Evolutionary conservation across 2,888 invertebrate species (phyloP), one percentile per base, ranked within the genome.

Genomic region (Acanthosepion lycidas): DNA sequence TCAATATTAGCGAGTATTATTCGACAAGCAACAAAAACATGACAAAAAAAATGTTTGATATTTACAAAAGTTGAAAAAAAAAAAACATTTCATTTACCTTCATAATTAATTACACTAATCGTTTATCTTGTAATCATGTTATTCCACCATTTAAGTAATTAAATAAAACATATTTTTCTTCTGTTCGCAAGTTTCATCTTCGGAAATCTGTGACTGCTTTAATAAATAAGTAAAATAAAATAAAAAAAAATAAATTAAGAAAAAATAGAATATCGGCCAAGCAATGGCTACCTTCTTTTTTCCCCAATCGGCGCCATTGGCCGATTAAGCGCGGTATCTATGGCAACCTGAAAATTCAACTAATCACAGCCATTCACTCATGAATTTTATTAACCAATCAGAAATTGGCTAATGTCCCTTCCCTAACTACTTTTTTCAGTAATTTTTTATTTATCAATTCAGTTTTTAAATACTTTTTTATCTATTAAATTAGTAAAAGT

Each of bases 301-400:
- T 33, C 20, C n/a, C 78, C 78, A 78, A 78, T 78, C 78, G 23
- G n/a, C 12, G 15, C n/a, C 78, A 33, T n/a, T 33, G 78, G n/a
- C 1, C 78, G 78, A 78, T 78, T 78, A 78, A 78, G n/a, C 18
- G 18, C 78, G 78, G n/a, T 78, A n/a, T 78, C 59, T 59, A 59
- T 20, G 59, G 59, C 26, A 59, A 59, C 59, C 23, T 26, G 59
- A 59, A 59, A 59, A 59, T 59, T 59, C 59, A 59, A 78, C 28
- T 8, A 78, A 78, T 78, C n/a, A n/a, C 28, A 28, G n/a, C n/a
- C n/a, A 78, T n/a, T n/a, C 78, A 33, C n/a, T 78, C 78, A 78
- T 78, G n/a, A 33, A 33, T n/a, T 59, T 78, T 78, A n/a, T 78
- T 78, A 78, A n/a, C 78, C 78, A 78, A 78, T 78, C 78, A 78